phyloP scores from a whole-genome alignment of 23 tunicate genomes.

The Pegea sp. region DNA sequence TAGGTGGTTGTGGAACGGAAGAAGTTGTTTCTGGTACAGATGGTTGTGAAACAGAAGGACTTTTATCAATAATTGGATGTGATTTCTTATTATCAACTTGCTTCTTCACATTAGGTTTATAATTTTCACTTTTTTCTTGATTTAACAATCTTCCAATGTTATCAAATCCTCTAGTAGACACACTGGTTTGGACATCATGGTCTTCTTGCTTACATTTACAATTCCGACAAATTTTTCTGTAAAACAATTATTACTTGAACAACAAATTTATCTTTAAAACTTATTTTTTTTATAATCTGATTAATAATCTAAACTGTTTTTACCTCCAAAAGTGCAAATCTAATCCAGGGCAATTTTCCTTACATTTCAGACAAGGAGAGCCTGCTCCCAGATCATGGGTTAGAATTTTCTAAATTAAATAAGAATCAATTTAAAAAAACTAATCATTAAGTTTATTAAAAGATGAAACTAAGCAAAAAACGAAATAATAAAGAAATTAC shows the following conservation, averaged over 20 bases:
- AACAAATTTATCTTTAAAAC: neutral
- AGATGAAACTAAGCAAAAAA: no score
- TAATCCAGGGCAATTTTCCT: constrained; percentile 75
- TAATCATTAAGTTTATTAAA: no score
- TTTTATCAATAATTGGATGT: no score
- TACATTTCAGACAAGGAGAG: constrained; percentile 76
- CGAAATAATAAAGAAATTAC: no score
- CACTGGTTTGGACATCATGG: constrained; percentile 46
- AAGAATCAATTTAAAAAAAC: no score
- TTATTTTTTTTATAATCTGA: neutral
- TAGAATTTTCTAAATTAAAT: constrained; percentile 41
- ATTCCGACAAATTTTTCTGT: constrained; percentile 74
- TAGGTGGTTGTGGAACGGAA: constrained; percentile 12
- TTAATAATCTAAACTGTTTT: neutral
- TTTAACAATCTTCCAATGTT: constrained; percentile 72
- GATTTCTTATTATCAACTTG: no score
- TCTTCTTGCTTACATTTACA: constrained; percentile 92
- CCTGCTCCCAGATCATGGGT: constrained; percentile 91
- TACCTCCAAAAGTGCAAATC: constrained; percentile 94
- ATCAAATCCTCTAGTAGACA: constrained; percentile 59
- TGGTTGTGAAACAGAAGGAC: no score
- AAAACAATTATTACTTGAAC: no score
- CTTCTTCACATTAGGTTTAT: neutral
- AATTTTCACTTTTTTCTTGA: constrained; percentile 34
- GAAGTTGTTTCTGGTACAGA: neutral